A percentile compares a stretch with the other conserved stretches of the same genome.
Evolutionary conservation across 30 jellyfish, hydroid and myxozoan species (phyloP).

Genomic region (Hydractinia echinata): DNA sequence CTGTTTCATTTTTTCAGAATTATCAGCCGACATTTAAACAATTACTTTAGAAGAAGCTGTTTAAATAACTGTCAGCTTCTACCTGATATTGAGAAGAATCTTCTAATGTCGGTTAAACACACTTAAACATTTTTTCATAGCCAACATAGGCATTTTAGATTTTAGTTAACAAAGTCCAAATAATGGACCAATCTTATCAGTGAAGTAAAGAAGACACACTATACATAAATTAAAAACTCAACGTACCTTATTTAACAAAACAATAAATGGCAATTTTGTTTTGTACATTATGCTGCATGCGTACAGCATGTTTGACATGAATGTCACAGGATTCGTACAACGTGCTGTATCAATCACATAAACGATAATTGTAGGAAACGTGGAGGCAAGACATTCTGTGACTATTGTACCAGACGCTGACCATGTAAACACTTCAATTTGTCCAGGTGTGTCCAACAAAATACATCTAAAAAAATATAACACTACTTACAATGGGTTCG

Average conservation of each 20-base stretch:
- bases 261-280: conserved; percentile 86
- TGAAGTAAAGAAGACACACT: no score
- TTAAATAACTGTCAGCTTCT: no score
- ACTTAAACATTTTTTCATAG: no score
- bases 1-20: no score
- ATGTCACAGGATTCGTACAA: conserved; percentile 81
- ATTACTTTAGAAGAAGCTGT: no score
- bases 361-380: conserved; percentile 86
- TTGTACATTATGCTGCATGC: conserved; percentile 91
- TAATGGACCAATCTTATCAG: no score
- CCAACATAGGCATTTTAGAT: no score
- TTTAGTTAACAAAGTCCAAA: no score
- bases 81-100: no score
- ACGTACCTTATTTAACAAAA: conserved; percentile 78
- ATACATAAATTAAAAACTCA: not conserved
- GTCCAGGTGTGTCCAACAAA: conserved; percentile 96
- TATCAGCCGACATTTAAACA: no score
- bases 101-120: no score
- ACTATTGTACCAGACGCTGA: conserved; percentile 97
- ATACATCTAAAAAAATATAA: conserved; percentile 44
- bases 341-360: conserved; percentile 95
- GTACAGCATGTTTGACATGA: conserved; percentile 96
- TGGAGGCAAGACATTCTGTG: conserved; percentile 83
- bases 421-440: conserved; percentile 98
- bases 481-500: no score